Evolutionary conservation across 2,113 vertebrate species (phyloP).

Genomic region (Beaufortia kweichowensis): DNA sequence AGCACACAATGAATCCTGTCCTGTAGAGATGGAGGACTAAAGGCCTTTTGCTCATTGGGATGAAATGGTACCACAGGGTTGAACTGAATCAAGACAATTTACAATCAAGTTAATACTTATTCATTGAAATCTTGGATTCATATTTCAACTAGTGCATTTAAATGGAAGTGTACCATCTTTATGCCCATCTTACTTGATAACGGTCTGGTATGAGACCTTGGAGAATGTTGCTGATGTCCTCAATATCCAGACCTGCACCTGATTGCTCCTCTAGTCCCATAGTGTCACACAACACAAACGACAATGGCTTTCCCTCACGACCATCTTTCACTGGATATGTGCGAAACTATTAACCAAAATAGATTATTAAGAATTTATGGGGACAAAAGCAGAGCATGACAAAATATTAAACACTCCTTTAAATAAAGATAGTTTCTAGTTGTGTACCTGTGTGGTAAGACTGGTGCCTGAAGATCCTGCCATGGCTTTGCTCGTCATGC

Average conservation of each 20-base stretch:
- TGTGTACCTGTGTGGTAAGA: slow-evolving; percentile 66
- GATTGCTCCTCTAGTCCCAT: slow-evolving; percentile 70
- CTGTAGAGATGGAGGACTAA: slow-evolving; percentile 36
- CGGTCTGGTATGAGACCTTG: slow-evolving; percentile 68
- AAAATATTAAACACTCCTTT: not conserved
- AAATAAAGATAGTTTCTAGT: too few species aligned
- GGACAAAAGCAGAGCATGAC: not conserved
- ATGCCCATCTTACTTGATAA: slow-evolving; percentile 66
- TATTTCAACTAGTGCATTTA: not conserved
- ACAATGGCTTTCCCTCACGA: slow-evolving; percentile 45
- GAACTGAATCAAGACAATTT: slow-evolving; percentile 38
- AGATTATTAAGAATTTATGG: not conserved
- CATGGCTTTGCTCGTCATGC: slow-evolving; percentile 65
- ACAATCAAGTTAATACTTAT: not conserved
- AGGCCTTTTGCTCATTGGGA: not conserved
- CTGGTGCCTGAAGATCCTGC: slow-evolving; percentile 70
- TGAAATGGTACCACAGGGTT: slow-evolving; percentile 31
- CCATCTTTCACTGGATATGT: slow-evolving; percentile 63
- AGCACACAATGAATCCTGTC: slow-evolving; percentile 64
- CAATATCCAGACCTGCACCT: slow-evolving; percentile 64
- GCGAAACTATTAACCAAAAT: slow-evolving; percentile 59
- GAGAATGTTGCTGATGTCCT: slow-evolving; percentile 65
- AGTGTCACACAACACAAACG: slow-evolving; percentile 71
- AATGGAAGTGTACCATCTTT: not conserved
- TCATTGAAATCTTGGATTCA: not conserved